Evolutionary conservation across 2,797 vertebrate genomes (phyloP), one percentile per base, ranked within the genome.

Genomic region (Arrhamphus sclerolepis): DNA sequence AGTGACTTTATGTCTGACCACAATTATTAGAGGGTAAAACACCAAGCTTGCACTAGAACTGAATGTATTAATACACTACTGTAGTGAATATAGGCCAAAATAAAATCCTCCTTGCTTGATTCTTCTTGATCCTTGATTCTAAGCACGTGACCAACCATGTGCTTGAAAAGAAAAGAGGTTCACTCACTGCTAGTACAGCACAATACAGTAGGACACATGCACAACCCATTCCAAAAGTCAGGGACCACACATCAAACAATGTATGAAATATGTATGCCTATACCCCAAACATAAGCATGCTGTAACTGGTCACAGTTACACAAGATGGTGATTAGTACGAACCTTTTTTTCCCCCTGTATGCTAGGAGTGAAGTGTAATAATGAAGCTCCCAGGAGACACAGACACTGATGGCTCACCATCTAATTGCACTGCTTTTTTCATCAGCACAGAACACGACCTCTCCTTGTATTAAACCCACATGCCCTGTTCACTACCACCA

Each of bases 341-440:
- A 80, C 77, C 85, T 71, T 75, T 85, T 84, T 84, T 82, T 83
- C 77, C 73, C 73, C 81, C 65, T 72, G 67, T 81, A 75, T 71
- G 70, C 84, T 81, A 55, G 70, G 78, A 88, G 72, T 78, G 84
- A 84, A 86, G 81, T 82, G 74, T 86, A 85, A 89, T 87, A 89
- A 90, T 84, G 83, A 89, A 79, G 60, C 78, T 84, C 87, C 67
- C 79, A 74, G 83, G 89, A 89, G 86, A 87, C 66, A 1, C 67
- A 84, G 80, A 91, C 87, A 87, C 87, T 91, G 90, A 92, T 89
- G 90, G 86, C 85, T 85, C 85, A 82, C 74, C 81, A 82, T 89
- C 85, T 92, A 93, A 92, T 91, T 93, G 90, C 73, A 57, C 83
- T 87, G 75, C 81, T 92, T 93, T 92, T 91, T 90, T 85, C 89